Conservation (phyloP, 1,140 invertebrate genomes). For the Heliothis subflexa region DNA sequence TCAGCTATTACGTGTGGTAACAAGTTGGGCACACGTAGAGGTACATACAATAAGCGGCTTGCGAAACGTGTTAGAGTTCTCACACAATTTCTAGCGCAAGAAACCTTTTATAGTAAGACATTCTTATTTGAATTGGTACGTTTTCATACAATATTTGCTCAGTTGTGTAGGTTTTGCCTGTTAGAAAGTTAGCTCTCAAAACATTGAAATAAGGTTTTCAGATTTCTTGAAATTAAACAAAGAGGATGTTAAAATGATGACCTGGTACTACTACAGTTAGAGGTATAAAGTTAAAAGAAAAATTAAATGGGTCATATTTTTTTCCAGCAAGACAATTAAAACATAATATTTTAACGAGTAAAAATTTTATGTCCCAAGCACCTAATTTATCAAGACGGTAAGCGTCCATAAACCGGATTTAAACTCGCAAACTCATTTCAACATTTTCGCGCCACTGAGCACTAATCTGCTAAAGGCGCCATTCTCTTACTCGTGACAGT, state of each 20-base stretch:
- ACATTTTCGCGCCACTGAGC: conserved; percentile 47
- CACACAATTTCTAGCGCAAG: neutral
- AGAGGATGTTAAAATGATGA: no score
- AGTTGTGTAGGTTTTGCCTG: no score
- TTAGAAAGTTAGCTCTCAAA: no score
- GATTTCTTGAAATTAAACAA: no score
- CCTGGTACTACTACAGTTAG: no score
- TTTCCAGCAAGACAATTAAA: conserved; percentile 36
- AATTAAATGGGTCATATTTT: neutral
- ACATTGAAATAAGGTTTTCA: no score
- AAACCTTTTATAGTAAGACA: no score
- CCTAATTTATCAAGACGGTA: conserved; percentile 47
- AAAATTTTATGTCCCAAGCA: conserved; percentile 24
- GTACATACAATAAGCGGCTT: neutral
- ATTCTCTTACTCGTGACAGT: conserved; percentile 55
- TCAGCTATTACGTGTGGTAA: conserved; percentile 15
- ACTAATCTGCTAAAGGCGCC: conserved; percentile 47
- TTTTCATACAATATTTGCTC: no score
- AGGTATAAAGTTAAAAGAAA: neutral
- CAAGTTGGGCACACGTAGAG: conserved; percentile 11
- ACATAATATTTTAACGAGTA: conserved; percentile 32
- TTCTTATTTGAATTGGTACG: no score
- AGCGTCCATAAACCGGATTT: conserved; percentile 47
- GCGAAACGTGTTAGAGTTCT: neutral
- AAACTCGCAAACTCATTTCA: conserved; percentile 45